Evolutionary conservation across 2,113 vertebrate species (phyloP).

Genomic region (Thalassarche chlororhynchos): DNA sequence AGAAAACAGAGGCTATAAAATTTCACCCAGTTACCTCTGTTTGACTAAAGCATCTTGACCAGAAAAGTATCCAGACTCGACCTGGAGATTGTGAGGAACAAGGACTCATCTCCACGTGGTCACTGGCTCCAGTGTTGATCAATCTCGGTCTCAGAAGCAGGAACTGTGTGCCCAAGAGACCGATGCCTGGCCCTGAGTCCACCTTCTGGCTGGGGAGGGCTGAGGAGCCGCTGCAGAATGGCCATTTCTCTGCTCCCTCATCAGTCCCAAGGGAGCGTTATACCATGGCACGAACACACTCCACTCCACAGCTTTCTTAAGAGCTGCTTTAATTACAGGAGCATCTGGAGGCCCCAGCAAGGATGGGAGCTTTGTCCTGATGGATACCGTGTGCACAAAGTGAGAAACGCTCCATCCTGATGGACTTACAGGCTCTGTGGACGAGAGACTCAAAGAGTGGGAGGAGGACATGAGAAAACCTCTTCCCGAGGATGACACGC

Average conservation of each 20-base stretch:
- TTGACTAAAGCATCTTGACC: neutral
- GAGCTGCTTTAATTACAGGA: neutral
- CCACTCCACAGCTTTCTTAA: neutral
- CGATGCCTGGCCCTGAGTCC: neutral
- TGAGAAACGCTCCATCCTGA: neutral
- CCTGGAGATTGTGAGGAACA: neutral
- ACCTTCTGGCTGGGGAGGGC: neutral
- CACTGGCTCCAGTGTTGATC: neutral
- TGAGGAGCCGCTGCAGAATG: neutral
- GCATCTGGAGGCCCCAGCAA: neutral
- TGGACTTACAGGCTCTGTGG: neutral
- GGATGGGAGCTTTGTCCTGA: neutral
- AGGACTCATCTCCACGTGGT: accelerated
- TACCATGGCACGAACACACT: neutral
- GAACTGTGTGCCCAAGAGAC: neutral
- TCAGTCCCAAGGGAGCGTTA: accelerated
- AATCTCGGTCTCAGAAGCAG: neutral
- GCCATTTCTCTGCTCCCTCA: neutral
- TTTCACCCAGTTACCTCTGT: neutral
- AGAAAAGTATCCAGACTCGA: neutral
- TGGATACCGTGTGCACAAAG: neutral
- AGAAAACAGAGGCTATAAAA: neutral
- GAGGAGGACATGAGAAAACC: neutral
- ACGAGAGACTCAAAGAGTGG: neutral
- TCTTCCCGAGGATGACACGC: accelerated